Base-by-base conservation (phyloP, 2,797 vertebrate genomes). In the Tokudaia muenninki region DNA sequence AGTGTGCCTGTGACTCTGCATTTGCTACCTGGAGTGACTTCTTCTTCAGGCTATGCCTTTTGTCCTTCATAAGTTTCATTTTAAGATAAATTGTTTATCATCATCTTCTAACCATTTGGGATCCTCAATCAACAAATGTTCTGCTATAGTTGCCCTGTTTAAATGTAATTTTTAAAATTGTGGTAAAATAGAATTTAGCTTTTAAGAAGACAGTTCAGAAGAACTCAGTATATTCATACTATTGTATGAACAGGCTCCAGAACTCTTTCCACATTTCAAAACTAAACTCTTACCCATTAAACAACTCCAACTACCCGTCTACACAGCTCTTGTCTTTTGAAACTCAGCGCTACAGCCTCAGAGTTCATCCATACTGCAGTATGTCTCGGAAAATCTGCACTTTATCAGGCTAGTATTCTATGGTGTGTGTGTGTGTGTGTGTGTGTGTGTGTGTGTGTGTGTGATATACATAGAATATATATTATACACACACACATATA, bases 31-130 rank as follows among this genome's bases (percentile, higher is more conserved):
- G 3, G 70, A 91, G 80, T 61, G 79, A 65, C 1, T 31, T 74
- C 80, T 81, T 86, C 1, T 83, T 87, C 52, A 84, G 6, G 17
- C 80, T 74, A 9, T 90, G 34, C 7, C 63, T 80, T 72, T 70
- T 12, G 41, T 37, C 79, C 12, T 88, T 80, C 41, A 74, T 47
- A 0, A 34, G 10, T 65, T 95, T 92, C 41, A 41, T 41, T 44
- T 87, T 94, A 82, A 77, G 97, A 78, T 93, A 84, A 86, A 44
- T 3, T 29, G 12, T 91, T 10, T 16, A 65, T 22, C 21, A 57
- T 90, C 34, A 79, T 61, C 14, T 70, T 44, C 21, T 89, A 77
- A 70, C 14, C 31, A 86, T 34, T 55, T 72, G 11, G 55, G 24
- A n/a, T 24, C 37, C 52, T 94, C 59, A 50, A 52, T 90, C 89